These are phyloP conservation scores for Cebus imitator DNA, from an alignment of 2,113 vertebrate genomes.

Conservation along the genomic window DNA sequence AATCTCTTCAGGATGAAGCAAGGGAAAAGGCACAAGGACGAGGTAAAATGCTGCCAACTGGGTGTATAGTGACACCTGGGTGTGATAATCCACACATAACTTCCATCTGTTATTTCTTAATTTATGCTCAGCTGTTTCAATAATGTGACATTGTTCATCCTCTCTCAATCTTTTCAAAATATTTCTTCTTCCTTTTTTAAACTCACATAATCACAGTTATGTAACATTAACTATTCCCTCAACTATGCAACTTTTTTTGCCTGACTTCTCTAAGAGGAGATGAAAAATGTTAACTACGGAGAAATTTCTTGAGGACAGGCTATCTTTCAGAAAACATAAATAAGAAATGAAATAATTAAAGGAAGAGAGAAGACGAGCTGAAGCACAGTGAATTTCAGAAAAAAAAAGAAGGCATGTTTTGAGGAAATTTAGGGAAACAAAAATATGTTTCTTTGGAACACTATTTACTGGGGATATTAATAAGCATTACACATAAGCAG, in stretches of 20 bases:
- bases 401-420: not conserved
- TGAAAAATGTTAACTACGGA: slow-evolving; percentile 2
- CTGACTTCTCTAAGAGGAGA: not conserved
- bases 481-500: not conserved
- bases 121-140: slow-evolving; percentile 68
- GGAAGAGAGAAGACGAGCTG: not conserved
- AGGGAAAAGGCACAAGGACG: not conserved
- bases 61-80: slow-evolving; percentile 31
- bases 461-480: not conserved
- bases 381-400: slow-evolving; percentile 37
- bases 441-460: not conserved
- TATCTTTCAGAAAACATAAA: slow-evolving; percentile 32
- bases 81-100: slow-evolving; percentile 46
- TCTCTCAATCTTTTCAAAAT: slow-evolving; percentile 71
- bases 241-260: slow-evolving; percentile 36
- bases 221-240: slow-evolving; percentile 48
- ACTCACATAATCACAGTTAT: slow-evolving; percentile 52
- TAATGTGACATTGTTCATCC: slow-evolving; percentile 58
- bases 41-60: slow-evolving; percentile 17
- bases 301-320: slow-evolving; percentile 19
- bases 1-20: not conserved
- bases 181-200: slow-evolving; percentile 61
- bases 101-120: slow-evolving; percentile 66
- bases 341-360: not conserved
- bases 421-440: not conserved